Evolutionary conservation across 2,113 vertebrate genomes (phyloP).

Genomic region (Lethenteron reissneri): DNA sequence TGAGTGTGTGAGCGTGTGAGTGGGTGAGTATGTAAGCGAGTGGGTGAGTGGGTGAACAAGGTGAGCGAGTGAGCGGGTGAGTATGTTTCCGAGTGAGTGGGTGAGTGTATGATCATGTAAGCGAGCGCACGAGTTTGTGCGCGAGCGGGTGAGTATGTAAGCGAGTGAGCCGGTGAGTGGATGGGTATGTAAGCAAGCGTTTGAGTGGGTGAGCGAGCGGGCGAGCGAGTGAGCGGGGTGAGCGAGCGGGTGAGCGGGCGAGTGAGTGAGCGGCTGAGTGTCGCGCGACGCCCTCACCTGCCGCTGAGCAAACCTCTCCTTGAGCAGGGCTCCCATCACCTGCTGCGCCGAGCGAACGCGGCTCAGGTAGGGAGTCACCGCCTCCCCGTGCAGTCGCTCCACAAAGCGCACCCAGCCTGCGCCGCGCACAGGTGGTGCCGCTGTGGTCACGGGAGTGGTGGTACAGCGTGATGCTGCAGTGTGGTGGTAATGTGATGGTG

Average conservation of each 20-base stretch:
- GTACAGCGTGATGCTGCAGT: not conserved
- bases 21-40: too few species aligned
- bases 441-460: not conserved
- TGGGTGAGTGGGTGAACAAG: too few species aligned
- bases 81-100: too few species aligned
- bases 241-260: not conserved
- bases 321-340: slow-evolving; percentile 88
- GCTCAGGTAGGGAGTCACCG: slow-evolving; percentile 72
- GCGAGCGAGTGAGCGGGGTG: not conserved
- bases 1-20: too few species aligned
- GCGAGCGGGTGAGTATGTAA: not conserved
- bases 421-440: not conserved
- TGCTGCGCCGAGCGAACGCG: slow-evolving; percentile 76
- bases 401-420: slow-evolving; percentile 74
- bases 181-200: not conserved
- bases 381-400: slow-evolving; percentile 55
- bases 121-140: not conserved
- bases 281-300: slow-evolving; percentile 29
- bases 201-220: not conserved
- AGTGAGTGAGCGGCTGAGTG: not conserved
- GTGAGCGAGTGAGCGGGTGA: too few species aligned
- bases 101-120: not conserved
- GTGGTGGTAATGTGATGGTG: not conserved
- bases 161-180: not conserved
- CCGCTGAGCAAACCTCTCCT: slow-evolving; percentile 63